Evolutionary conservation across 2,888 invertebrate species (phyloP).

Genomic region (Lamellibrachia satsuma): DNA sequence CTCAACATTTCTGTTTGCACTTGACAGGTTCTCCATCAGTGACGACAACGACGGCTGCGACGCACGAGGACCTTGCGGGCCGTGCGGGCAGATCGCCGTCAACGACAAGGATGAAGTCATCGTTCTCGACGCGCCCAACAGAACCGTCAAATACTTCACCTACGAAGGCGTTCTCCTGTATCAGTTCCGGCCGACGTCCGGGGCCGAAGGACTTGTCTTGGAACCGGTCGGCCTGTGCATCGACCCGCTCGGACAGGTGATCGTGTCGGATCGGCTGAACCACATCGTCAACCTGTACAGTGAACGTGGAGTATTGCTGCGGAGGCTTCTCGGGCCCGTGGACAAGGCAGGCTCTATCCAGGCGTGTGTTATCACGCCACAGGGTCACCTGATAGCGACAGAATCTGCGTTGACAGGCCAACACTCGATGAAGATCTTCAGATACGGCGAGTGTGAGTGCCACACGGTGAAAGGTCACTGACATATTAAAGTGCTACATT

Average conservation of each 20-base stretch:
- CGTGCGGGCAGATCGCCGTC: background rate
- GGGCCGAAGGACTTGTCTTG: conserved; percentile 48
- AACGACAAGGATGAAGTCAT: conserved; percentile 52
- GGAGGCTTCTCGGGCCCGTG: conserved; percentile 51
- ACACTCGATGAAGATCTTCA: conserved; percentile 59
- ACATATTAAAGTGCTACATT: background rate
- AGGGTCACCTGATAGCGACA: conserved; percentile 57
- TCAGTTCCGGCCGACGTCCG: conserved; percentile 49
- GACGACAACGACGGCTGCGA: background rate
- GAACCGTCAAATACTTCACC: conserved; percentile 50
- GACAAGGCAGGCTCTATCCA: conserved; percentile 57
- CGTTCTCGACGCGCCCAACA: conserved; percentile 52
- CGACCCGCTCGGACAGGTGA: conserved; percentile 48
- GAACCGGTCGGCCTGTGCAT: conserved; percentile 51
- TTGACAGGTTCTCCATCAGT: background rate
- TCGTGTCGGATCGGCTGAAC: conserved; percentile 56
- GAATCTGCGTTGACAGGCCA: conserved; percentile 55
- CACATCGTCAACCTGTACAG: conserved; percentile 57
- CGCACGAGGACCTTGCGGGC: background rate
- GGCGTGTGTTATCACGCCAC: conserved; percentile 54
- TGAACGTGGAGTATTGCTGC: conserved; percentile 50
- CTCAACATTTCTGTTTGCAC: background rate
- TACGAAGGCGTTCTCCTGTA: conserved; percentile 50
- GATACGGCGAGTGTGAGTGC: conserved; percentile 52
- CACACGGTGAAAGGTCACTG: conserved; percentile 44